Base-by-base conservation (phyloP, 2,113 vertebrate genomes). In the Melanerpes aurifrons region DNA sequence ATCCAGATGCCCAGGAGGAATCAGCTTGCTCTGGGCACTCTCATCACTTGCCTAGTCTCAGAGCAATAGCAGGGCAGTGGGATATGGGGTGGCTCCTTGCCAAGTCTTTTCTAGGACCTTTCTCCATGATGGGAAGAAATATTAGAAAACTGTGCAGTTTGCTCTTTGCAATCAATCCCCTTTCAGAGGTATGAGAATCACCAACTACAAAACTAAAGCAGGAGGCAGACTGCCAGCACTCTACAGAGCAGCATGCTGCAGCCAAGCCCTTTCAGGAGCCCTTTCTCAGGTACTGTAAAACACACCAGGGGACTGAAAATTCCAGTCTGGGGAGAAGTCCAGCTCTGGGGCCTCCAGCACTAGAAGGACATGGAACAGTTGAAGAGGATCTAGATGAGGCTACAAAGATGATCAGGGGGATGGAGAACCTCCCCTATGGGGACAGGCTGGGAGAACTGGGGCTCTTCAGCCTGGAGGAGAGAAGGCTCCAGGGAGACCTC, bases 1-100 rank as follows among this genome's bases (percentile, higher is more conserved):
- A 37, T 9, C 31, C 68, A 43, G 50, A 47, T 24, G 43, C 66
- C n/a, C 10, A 50, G 28, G 37, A 61, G 47, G 28, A 18, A 20
- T 8, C 0, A 43, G 28, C 29, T 54, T 69, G 12, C 29, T 75
- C 15, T 10, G 2, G 73, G 86, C 37, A n/a, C 18, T 57, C 26
- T 9, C 7, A n/a, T 28, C 25, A 10, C 43, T 61, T 10, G 21
- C 0, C 0, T 24, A 53, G 26, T 58, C 40, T 67, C 32, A 13
- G 43, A 48, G 57, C 31, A 80, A 20, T 0, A 15, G 4, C 40
- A 66, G 43, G n/a, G n/a, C 22, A 10, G 59, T 31, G 68, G 47
- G 64, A 61, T 86, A 75, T 74, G 7, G 3, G n/a, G 31, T 66
- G 64, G 54, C 14, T 68, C 58, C 69, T 66, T 53, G 53, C 32